Conservation (phyloP, 2,888 invertebrate species). For the Amblyjoppa proteus region DNA sequence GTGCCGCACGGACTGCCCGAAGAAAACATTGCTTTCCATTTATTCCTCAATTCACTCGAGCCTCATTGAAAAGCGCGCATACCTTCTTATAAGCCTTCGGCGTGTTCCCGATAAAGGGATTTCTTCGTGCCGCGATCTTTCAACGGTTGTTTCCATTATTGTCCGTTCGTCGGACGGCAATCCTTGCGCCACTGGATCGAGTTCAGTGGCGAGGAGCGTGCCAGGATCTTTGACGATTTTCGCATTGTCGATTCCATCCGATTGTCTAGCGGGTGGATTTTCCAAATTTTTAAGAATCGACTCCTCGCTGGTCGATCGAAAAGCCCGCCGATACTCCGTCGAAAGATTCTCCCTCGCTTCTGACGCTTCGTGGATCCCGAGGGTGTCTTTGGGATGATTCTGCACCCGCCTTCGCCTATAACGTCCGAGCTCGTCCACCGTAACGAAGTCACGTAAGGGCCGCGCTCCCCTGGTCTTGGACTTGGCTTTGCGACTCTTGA, state of each 20-base stretch:
- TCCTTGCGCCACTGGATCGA: neutral
- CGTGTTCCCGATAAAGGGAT: slow-evolving; percentile 63
- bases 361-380: slow-evolving; percentile 68
- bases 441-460: slow-evolving; percentile 85
- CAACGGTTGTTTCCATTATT: slow-evolving; percentile 75
- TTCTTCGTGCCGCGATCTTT: slow-evolving; percentile 62
- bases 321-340: slow-evolving; percentile 81
- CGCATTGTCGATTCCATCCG: neutral
- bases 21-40: no score
- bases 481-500: slow-evolving; percentile 69
- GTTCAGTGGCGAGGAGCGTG: neutral
- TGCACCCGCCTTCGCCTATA: slow-evolving; percentile 85
- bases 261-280: slow-evolving; percentile 44
- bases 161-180: slow-evolving; percentile 51
- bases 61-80: neutral
- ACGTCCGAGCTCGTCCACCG: slow-evolving; percentile 86
- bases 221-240: slow-evolving; percentile 13
- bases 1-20: no score
- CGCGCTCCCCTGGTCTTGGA: slow-evolving; percentile 77
- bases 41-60: no score
- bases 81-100: slow-evolving; percentile 77
- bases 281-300: slow-evolving; percentile 71
- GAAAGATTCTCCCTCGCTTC: slow-evolving; percentile 66
- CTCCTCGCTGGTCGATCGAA: slow-evolving; percentile 78
- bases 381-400: slow-evolving; percentile 81